Conservation (phyloP, 1,140 invertebrate genomes). For the Ceratosolen solmsi region DNA sequence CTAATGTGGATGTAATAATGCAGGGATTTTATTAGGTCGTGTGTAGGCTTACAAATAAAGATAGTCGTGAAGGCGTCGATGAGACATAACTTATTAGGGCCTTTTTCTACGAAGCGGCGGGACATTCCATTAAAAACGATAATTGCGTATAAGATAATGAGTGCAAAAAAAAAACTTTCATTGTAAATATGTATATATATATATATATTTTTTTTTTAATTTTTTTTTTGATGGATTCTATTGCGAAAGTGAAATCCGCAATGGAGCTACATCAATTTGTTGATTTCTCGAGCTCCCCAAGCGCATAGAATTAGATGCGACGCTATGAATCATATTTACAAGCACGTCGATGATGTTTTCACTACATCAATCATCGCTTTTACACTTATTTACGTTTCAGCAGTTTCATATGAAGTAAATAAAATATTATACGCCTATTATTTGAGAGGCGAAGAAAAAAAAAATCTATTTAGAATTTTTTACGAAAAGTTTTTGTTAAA, state of each 20-base stretch:
- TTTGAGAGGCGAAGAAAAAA: no score
- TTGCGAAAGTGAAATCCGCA: conserved; percentile 47
- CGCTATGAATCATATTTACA: conserved; percentile 18
- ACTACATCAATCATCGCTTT: conserved; percentile 35
- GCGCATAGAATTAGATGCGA: conserved; percentile 27
- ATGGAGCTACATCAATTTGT: conserved; percentile 28
- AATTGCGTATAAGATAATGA: conserved; percentile 21
- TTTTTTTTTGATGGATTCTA: conserved; percentile 24
- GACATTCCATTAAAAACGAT: conserved; percentile 4
- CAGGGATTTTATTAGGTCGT: conserved; percentile 21
- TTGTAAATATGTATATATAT: conserved; percentile 26
- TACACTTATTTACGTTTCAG: conserved; percentile 31
- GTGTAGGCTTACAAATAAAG: conserved; percentile 18
- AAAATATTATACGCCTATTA: not conserved
- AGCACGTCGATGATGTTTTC: conserved; percentile 36
- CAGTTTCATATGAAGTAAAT: not conserved
- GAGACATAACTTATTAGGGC: conserved; percentile 42
- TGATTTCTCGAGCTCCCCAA: conserved; percentile 36
- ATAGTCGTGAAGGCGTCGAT: conserved; percentile 25
- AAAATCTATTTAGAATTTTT: no score
- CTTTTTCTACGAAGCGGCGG: conserved; percentile 10
- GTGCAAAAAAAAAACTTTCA: conserved; percentile 28
- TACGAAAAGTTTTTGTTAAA: no score
- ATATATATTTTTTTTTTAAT: no score
- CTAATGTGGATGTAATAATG: conserved; percentile 3